Conservation (phyloP, 2,888 invertebrate species). For the Oeneis ivallda region DNA sequence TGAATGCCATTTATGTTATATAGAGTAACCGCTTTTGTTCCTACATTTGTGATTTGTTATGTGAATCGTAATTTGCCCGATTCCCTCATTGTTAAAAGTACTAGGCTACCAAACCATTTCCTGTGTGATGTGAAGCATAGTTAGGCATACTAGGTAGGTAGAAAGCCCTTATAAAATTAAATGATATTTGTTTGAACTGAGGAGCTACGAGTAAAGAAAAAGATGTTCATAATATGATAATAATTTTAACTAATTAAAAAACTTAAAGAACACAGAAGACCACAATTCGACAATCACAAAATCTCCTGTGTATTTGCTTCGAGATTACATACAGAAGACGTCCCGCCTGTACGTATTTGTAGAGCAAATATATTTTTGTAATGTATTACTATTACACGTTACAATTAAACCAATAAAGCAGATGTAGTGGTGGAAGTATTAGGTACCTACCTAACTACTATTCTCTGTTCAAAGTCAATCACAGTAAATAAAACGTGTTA, state of each 20-base stretch:
- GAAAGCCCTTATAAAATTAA: too few species aligned
- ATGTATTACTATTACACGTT: neutral
- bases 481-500: neutral
- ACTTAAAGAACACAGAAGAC: neutral
- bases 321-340: neutral
- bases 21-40: neutral
- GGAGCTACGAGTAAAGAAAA: too few species aligned
- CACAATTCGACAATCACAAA: neutral
- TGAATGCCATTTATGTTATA: neutral
- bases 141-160: too few species aligned
- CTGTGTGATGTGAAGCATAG: too few species aligned
- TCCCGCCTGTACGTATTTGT: neutral
- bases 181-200: too few species aligned
- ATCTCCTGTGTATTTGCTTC: neutral
- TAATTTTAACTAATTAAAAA: too few species aligned
- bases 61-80: neutral
- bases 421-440: too few species aligned
- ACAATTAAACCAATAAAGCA: neutral
- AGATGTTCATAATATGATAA: too few species aligned
- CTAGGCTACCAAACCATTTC: neutral
- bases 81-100: slow-evolving; percentile 6
- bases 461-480: neutral
- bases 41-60: neutral
- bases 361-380: slow-evolving; percentile 3
- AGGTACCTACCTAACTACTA: too few species aligned